phyloP scores from a whole-genome alignment of 2,888 invertebrate species.

The Scaptomyza parva region DNA sequence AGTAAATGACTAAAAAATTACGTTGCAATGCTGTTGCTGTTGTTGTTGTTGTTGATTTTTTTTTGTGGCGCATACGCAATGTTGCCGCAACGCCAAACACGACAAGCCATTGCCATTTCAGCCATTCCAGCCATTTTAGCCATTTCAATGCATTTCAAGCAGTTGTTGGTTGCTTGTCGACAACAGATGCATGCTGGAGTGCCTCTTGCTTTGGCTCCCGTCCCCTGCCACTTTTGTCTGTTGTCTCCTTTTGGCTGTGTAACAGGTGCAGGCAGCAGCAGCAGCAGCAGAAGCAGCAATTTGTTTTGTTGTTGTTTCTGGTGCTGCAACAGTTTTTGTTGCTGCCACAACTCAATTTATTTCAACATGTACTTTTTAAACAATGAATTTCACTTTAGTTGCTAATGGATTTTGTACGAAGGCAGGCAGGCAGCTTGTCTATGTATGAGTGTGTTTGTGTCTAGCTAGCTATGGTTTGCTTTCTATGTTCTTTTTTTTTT shows the following conservation, averaged over 20 bases:
- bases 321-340: constrained; percentile 26
- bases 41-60: too few relatives aligned
- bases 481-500: constrained; percentile 36
- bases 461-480: constrained; percentile 19
- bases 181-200: constrained; percentile 48
- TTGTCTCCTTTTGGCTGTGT: constrained; percentile 59
- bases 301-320: constrained; percentile 34
- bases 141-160: constrained; percentile 69
- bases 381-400: constrained; percentile 82
- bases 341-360: constrained; percentile 82
- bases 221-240: constrained; percentile 4
- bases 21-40: constrained; percentile 52
- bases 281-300: constrained; percentile 44
- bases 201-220: constrained; percentile 29
- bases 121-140: constrained; percentile 46
- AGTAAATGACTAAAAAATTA: constrained; percentile 59
- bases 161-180: constrained; percentile 60
- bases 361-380: constrained; percentile 82
- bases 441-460: constrained; percentile 20
- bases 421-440: constrained; percentile 62
- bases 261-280: constrained; percentile 71
- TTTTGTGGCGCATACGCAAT: constrained; percentile 67
- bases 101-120: constrained; percentile 31
- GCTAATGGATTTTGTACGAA: constrained; percentile 78
- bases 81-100: constrained; percentile 27